phyloP scores from a whole-genome alignment of 2,113 vertebrate genomes.

The Antechinus flavipes region DNA sequence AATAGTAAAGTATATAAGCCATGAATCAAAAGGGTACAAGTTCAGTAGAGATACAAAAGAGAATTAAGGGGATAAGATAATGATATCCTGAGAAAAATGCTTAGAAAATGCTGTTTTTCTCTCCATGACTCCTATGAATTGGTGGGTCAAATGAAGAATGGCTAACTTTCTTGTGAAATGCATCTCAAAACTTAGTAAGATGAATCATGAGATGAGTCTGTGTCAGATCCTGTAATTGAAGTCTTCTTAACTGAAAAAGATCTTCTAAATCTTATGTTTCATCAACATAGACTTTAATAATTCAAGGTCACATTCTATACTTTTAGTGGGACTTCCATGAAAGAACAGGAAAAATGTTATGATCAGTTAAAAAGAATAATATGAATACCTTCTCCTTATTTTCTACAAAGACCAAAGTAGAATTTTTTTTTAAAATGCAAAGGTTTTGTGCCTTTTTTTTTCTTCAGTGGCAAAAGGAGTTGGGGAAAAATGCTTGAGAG shows the following conservation, averaged over 20 bases:
- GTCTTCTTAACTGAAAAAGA: background rate
- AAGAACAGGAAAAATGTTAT: background rate
- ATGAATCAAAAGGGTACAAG: too few species aligned
- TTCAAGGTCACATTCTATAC: background rate
- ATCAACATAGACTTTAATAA: background rate
- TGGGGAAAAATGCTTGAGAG: background rate
- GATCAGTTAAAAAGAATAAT: background rate
- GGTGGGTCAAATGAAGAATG: background rate
- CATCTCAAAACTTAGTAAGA: background rate
- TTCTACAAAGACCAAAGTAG: background rate
- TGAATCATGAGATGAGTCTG: background rate
- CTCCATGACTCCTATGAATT: background rate
- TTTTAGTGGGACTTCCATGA: background rate
- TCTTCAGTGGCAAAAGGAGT: background rate
- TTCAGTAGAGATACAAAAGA: too few species aligned
- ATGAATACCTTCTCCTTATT: background rate
- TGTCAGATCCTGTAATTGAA: background rate
- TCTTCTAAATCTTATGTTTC: background rate
- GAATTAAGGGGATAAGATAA: too few species aligned
- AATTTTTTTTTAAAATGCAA: background rate
- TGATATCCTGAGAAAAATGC: too few species aligned
- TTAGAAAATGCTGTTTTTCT: background rate
- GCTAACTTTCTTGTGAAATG: background rate
- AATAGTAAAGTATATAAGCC: too few species aligned
- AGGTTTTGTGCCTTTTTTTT: background rate